Base-by-base conservation (phyloP, 2,888 invertebrate genomes). In the Lasiommata megera region DNA sequence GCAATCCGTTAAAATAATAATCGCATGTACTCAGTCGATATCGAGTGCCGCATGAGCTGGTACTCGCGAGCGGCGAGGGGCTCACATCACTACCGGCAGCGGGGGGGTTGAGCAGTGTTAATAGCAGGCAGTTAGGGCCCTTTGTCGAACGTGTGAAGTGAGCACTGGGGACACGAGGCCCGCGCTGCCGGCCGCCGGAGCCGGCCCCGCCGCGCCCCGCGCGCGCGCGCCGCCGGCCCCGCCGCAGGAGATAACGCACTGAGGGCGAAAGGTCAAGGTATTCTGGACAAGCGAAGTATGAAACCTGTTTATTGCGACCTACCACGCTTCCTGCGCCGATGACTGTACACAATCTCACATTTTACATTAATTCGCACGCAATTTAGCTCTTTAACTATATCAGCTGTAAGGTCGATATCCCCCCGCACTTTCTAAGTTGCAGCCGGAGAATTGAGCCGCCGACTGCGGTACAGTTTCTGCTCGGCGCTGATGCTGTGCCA, bases 91-190 rank as follows among this genome's bases (percentile, higher is more conserved):
- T 85, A 84, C 63, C 58, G 62, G 37, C 62, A 63, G 54, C 59
- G 60, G 61, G 69, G 76, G 81, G 82, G 79, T 76, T 76, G 79
- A 80, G 79, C 80, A 73, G 82, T 78, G 82, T 80, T 89, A 89
- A 89, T 88, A 88, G 88, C 85, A 85, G 88, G 87, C 88, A 88
- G 89, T 89, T 89, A 88, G 87, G 80, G 81, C 75, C 79, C 87
- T 86, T 89, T 89, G 86, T 89, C 78, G 78, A 76, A 82, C 86
- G 88, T 86, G 88, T 86, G 88, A 88, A 85, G 86, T 84, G 84
- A 81, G 77, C 84, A 82, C 86, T 82, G 82, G 77, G 79, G 78
- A 81, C 79, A 75, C 79, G 74, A 71, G 78, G 70, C 71, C n/a
- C 67, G 64, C 64, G 66, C 71, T 67, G 58, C 69, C 66, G 61